Percentiles rank a stretch among this genome's conserved stretches.
Conservation (phyloP, 64 coral and sea anemone species). For the Montipora efflorescens region DNA sequence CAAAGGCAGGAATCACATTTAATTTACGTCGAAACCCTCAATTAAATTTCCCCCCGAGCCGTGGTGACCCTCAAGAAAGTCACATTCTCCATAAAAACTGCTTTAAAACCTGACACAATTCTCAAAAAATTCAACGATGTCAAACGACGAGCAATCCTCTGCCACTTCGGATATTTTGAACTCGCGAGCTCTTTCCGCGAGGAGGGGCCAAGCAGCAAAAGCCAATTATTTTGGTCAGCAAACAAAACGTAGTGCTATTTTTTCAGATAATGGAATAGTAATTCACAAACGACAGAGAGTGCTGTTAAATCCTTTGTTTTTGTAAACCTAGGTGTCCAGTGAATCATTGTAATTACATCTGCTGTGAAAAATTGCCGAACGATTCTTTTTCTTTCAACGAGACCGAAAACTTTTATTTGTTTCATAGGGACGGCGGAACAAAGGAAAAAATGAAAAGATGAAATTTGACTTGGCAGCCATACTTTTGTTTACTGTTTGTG, state of each 20-base stretch:
- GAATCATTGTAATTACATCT: constrained; percentile 78
- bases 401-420: constrained; percentile 20
- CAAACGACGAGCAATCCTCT: background rate
- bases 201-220: constrained; percentile 45
- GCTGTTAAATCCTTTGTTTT: constrained; percentile 59
- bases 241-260: constrained; percentile 90
- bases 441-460: background rate
- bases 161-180: background rate
- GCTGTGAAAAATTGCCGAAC: constrained; percentile 46
- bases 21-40: constrained; percentile 65
- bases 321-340: constrained; percentile 25
- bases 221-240: constrained; percentile 94
- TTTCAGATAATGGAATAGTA: constrained; percentile 90
- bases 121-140: background rate
- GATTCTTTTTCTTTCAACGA: constrained; percentile 14
- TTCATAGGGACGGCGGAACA: constrained; percentile 1
- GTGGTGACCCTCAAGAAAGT: constrained; percentile 35
- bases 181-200: background rate
- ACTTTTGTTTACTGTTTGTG: constrained; percentile 76
- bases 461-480: constrained; percentile 57
- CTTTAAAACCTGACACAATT: background rate
- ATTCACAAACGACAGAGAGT: constrained; percentile 64
- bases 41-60: constrained; percentile 49
- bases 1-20: constrained; percentile 78
- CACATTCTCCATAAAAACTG: constrained; percentile 43